These are phyloP conservation scores for Isurus oxyrinchus DNA, from an alignment of 2,113 vertebrate genomes.

Conservation along the genomic window DNA sequence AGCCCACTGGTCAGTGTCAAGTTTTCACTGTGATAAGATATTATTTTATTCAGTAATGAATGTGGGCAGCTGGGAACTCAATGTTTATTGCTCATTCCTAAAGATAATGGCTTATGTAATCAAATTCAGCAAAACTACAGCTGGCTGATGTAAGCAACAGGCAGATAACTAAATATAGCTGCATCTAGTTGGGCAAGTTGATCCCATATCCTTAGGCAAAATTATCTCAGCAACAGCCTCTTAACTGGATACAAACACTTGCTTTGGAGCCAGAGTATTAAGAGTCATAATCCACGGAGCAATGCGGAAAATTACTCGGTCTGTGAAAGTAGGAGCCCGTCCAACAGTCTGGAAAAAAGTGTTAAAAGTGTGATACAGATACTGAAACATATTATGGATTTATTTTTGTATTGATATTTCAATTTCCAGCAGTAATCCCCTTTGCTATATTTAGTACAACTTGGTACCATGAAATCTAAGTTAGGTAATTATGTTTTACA, in stretches of 20 bases:
- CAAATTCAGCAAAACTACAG: neutral
- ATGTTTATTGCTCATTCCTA: too few species aligned
- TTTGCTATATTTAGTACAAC: neutral
- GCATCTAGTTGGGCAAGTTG: too few species aligned
- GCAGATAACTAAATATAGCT: too few species aligned
- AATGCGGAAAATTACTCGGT: conserved; percentile 71
- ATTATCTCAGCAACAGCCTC: neutral
- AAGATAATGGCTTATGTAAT: neutral
- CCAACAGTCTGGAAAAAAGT: conserved; percentile 60
- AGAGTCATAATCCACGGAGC: conserved; percentile 93
- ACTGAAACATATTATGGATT: neutral
- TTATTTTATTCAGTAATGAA: too few species aligned
- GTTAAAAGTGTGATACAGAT: neutral
- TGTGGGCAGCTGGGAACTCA: too few species aligned
- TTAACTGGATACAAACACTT: conserved; percentile 75
- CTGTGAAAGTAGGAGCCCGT: conserved; percentile 75
- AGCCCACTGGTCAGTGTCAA: neutral
- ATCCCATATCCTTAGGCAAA: neutral
- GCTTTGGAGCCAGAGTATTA: conserved; percentile 67
- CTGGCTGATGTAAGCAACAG: neutral
- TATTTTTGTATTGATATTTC: neutral
- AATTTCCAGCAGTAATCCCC: neutral
- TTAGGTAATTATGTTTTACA: too few species aligned
- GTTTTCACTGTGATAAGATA: neutral
- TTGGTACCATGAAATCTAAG: neutral